phyloP scores from a whole-genome alignment of 2,797 vertebrate genomes.

The Malurus splendens region DNA sequence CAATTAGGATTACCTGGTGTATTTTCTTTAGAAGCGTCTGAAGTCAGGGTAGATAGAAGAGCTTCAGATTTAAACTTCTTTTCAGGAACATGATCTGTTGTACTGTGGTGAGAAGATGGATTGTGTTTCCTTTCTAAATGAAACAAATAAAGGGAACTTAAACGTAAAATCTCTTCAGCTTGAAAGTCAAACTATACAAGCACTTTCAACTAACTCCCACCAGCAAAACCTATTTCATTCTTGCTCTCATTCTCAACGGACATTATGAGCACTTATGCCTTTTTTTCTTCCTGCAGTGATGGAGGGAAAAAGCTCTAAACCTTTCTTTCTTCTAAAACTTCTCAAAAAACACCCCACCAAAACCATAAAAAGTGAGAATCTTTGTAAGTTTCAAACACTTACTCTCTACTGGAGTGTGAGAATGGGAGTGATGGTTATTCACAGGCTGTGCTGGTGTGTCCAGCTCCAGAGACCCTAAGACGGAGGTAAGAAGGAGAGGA shows the following conservation, averaged over 20 bases:
- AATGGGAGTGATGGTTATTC: constrained; percentile 96
- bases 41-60: constrained; percentile 93
- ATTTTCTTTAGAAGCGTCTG: constrained; percentile 96
- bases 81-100: constrained; percentile 91
- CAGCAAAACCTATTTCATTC: neutral
- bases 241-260: neutral
- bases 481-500: neutral
- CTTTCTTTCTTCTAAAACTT: neutral
- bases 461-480: constrained; percentile 91
- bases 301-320: neutral
- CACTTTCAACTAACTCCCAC: neutral
- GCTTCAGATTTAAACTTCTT: constrained; percentile 99
- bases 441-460: constrained; percentile 96
- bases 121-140: constrained; percentile 93
- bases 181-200: neutral
- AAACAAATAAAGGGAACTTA: constrained; percentile 39
- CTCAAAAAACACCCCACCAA: neutral
- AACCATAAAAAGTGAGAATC: neutral
- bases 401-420: constrained; percentile 92
- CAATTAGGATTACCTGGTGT: constrained; percentile 79
- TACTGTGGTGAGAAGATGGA: constrained; percentile 86
- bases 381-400: constrained; percentile 57
- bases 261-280: neutral
- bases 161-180: neutral
- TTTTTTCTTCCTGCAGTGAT: neutral